Evolutionary conservation across 1,140 invertebrate genomes (phyloP).

Genomic region (Diorhabda sublineata): DNA sequence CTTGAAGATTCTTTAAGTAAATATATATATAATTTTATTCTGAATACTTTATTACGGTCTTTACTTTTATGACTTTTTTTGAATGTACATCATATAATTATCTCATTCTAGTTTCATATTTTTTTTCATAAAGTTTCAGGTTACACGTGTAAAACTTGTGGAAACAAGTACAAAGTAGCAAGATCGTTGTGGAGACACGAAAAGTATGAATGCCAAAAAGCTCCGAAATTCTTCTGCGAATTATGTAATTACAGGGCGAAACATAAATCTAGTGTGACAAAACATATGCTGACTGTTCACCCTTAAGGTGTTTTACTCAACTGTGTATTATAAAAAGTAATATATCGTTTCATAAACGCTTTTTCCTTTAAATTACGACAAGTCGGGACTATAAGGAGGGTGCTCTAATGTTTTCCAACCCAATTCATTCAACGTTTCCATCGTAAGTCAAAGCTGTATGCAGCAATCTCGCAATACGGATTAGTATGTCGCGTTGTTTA

Average conservation of each 20-base stretch:
- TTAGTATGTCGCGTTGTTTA: too few relatives aligned
- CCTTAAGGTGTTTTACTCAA: neutral
- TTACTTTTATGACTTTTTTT: neutral
- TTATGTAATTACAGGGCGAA: constrained; percentile 13
- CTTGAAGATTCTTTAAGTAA: too few relatives aligned
- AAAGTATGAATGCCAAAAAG: constrained; percentile 51
- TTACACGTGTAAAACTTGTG: constrained; percentile 14
- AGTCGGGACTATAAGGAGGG: too few relatives aligned
- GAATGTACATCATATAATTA: neutral
- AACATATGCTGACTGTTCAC: constrained; percentile 5
- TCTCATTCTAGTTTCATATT: neutral
- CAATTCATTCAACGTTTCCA: too few relatives aligned
- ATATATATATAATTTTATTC: neutral
- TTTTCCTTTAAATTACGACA: too few relatives aligned
- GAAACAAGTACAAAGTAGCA: constrained; percentile 22
- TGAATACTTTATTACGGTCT: neutral
- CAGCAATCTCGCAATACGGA: too few relatives aligned
- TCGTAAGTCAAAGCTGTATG: too few relatives aligned
- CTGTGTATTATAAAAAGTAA: neutral
- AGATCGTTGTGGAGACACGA: constrained; percentile 41
- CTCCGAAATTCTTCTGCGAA: constrained; percentile 48
- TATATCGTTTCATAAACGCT: neutral
- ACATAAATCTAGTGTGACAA: constrained; percentile 17
- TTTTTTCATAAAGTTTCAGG: constrained; percentile 18
- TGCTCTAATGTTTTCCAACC: too few relatives aligned